Base-by-base conservation (phyloP, 2,113 vertebrate species). In the Stercorarius parasiticus region DNA sequence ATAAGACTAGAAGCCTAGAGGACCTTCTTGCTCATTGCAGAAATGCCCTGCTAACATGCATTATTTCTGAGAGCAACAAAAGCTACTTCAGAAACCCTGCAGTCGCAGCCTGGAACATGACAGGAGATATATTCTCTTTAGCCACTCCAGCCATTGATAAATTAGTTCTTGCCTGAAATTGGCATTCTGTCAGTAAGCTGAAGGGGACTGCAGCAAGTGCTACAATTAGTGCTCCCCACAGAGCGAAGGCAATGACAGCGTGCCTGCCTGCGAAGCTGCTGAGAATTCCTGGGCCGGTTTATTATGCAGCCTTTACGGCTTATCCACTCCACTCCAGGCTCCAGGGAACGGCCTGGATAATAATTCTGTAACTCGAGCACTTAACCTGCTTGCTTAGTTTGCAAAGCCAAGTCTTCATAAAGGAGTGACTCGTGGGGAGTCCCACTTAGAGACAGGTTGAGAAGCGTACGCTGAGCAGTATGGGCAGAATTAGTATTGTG, bases 91-190 rank as follows among this genome's bases (percentile, higher is more conserved):
- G 66, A 91, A 92, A 29, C 69, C 11, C 30, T n/a, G 32, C 71
- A 79, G 71, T 38, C 15, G 7, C 69, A 83, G 91, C 61, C 82
- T 19, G 36, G 59, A 45, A 86, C 88, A 78, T 64, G 95, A 92
- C 91, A 94, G 94, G 79, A 93, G 82, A 96, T 88, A 82, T 25
- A 91, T 96, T 92, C 94, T 93, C 65, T 96, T 95, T 89, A 97
- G 90, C 92, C 92, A 30, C 82, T 85, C 59, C 86, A 82, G 83
- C 62, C 61, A 74, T 59, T 93, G 89, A 97, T 82, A 8, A 95
- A 95, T 95, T 92, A 89, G 84, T 90, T 93, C 90, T 96, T 89
- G 82, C 82, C 93, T 56, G 30, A 59, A 94, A 97, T 88, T 61
- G 86, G 71, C 84, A 83, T 92, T 30, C 82, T 81, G 93, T 96